Base-by-base conservation (phyloP, 2,888 invertebrate genomes). In the Esperia sulphurella region DNA sequence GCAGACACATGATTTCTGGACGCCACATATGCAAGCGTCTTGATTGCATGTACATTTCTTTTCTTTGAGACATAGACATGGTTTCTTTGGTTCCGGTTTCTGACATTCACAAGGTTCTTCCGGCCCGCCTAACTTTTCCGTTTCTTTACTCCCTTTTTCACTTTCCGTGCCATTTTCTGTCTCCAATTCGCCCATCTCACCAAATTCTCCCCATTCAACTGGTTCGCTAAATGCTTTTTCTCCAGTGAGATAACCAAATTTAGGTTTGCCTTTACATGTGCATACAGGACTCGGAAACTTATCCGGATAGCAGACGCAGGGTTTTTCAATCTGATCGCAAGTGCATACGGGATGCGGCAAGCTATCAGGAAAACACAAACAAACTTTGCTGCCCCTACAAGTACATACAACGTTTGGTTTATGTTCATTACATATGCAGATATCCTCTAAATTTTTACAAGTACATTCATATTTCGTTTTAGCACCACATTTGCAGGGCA, bases 401-500 rank as follows among this genome's bases (percentile, higher is more conserved):
- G 60, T 68, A 58, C 88, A 89, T 38, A 55, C 59, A 8, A 71
- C 51, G 40, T 61, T 56, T 6, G 82, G 80, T 35, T 63, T 53
- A 10, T 54, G 58, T 40, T 79, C 71, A 5, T 71, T 57, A 54
- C 89, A 89, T 49, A 78, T 58, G 50, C 89, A 89, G 46, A 88
- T 72, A 8, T 73, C 57, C 57, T 77, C 58, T 14, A 64, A 55
- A 49, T 73, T 49, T 3, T 51, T 50, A 54, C 89, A 89, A n/a
- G 58, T 71, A 55, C 89, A 89, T 56, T 78, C 72, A 10, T 54
- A 53, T 38, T 52, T 49, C 28, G 55, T 61, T 66, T 77, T 79
- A 1, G 79, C 77, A 47, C 83, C 84, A 65, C 89, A 89, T 39
- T 62, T 57, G 50, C 89, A 89, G 10, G 83, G 82, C 35, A 82